Evolutionary conservation across 2,888 invertebrate species (phyloP), one percentile per base, ranked within the genome.

Genomic region (Clitarchus hookeri): DNA sequence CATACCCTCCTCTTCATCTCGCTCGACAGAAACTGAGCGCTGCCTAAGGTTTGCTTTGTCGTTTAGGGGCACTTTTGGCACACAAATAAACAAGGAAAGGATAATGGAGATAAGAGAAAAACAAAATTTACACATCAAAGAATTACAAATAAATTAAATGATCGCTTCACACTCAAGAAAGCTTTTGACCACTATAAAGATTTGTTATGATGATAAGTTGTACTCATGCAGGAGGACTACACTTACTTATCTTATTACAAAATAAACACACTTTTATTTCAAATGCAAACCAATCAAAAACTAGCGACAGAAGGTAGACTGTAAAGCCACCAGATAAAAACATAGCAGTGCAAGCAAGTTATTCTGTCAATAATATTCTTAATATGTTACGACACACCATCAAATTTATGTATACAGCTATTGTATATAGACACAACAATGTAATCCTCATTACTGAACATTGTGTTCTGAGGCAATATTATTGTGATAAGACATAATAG

Each of bases 31-130:
- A 90, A 95, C 92, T 91, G 94, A 94, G 89, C 94, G 94, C 92
- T 94, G 94, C 91, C 94, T 93, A 92, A 94, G 93, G 90, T 91
- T 91, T 91, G 92, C 93, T 93, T 93, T 93, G 92, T 94, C 93
- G 93, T 94, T 94, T 92, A 94, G 93, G 91, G 94, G 94, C 93
- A 94, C 94, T 94, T 87, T 87, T 85, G 79, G 85, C 77, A 84
- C 79, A 77, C 83, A 48, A 48, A 48, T 36, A 54, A 48, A 86
- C 87, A 87, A 85, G 84, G 84, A 86, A 86, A 86, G 86, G 86
- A 85, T 86, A 87, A 87, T 78, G 85, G 87, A 88, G 86, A 65
- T 6, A 87, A 86, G 44, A 88, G 83, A 88, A 86, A 83, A 84
- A 87, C 84, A 86, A n/a, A 85, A 87, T 86, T 54, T 83, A 84